Evolutionary conservation across 2,113 vertebrate species (phyloP), one percentile per base, ranked within the genome.

Genomic region (Ctenomys sociabilis): DNA sequence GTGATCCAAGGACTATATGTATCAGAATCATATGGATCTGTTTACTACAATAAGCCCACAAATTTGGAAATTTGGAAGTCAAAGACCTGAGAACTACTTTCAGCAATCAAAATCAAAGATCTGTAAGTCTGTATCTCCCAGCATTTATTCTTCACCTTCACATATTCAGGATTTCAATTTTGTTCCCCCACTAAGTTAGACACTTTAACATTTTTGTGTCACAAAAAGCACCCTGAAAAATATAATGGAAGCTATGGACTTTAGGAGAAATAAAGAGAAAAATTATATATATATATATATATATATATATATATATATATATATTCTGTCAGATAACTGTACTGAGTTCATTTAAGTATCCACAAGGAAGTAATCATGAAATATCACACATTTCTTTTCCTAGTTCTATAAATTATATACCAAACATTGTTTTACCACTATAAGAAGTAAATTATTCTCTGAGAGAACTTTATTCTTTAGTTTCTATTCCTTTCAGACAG

Each of bases 81-180:
- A 91, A 75, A 70, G n/a, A 43, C 54, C 68, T 43, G 4, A 84
- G 82, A 49, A 22, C 52, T 57, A 14, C n/a, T 91, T 91, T 66
- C 43, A 72, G n/a, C 28, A 85, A 84, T 12, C 3, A 40, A 17
- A 40, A 94, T 13, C 70, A 66, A 40, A 72, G 32, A 54, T 17
- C 57, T 10, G 26, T 28, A 52, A 30, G 26, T 54, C 64, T 26
- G 61, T 77, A 88, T 63, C 52, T 84, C 52, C 63, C 70, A 85
- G 61, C 37, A 70, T 75, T 16, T n/a, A n/a, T n/a, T 68, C 64
- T 19, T 77, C 83, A 66, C 37, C 45, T 54, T 64, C n/a, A 66
- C 35, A 70, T 91, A 90, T 49, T 86, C 61, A 80, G 7, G 35
- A 89, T 95, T 91, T 72, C 26, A 85, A 57, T 40, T 78, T 61